Base-by-base conservation (phyloP, 2,797 vertebrate genomes). In the Scolopax bukidnonensis region DNA sequence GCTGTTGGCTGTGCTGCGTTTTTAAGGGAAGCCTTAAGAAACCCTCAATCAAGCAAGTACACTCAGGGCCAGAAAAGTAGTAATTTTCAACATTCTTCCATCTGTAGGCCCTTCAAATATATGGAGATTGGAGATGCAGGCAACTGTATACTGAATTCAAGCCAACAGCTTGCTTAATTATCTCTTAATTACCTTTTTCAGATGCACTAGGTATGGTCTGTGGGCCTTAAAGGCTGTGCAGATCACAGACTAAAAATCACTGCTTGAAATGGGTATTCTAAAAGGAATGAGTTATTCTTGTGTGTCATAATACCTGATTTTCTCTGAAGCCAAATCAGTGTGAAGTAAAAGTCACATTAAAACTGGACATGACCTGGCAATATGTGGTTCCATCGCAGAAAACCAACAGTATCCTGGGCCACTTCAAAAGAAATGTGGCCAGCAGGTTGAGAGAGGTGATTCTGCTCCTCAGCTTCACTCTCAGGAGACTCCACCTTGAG, bases 311-410 rank as follows among this genome's bases (percentile, higher is more conserved):
- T 38, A 59, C 36, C 24, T 60, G n/a, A 47, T 63, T 77, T 50
- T 33, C 9, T 67, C 33, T 54, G 38, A 80, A 83, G 13, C 38
- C 59, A 65, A 69, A 65, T 57, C 32, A 73, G 15, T 3, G 10
- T 61, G 54, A 83, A 76, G 19, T 50, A 85, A 75, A 61, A 30
- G 8, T 65, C 27, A 38, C 50, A 50, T 41, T 54, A 41, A 54
- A 84, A 38, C 40, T 56, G 20, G 27, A 64, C 23, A 12, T 16
- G 36, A 68, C 11, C 15, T 0, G 2, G 7, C 6, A 68, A n/a
- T 23, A 10, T 67, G 5, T 1, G 1, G 12, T 67, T 0, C 0
- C 32, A 83, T 16, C 10, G 16, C 45, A 64, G 25, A 76, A 73
- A 9, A 4, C 18, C 28, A 38, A 9, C n/a, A 0, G 0, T 38